Conservation (phyloP, 2,113 vertebrate species). For the Pogonocichla stellata region DNA sequence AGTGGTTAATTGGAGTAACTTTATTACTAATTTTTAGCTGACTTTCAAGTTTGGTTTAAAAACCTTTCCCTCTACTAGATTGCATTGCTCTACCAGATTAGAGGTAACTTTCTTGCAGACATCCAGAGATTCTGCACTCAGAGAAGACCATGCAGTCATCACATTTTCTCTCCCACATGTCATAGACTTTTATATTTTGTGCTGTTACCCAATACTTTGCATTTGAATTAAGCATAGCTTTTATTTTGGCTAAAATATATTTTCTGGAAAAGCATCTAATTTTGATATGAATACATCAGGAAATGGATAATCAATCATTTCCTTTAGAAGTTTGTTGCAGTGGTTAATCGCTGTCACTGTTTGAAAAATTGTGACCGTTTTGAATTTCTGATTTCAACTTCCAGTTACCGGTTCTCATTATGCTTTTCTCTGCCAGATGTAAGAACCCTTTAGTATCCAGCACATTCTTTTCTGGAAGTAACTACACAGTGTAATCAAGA, state of each 20-base stretch:
- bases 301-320: conserved; percentile 59
- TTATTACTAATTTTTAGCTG: background rate
- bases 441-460: conserved; percentile 58
- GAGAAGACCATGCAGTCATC: background rate
- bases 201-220: conserved; percentile 43
- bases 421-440: conserved; percentile 60
- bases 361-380: conserved; percentile 61
- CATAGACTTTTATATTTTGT: background rate
- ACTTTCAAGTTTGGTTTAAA: background rate
- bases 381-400: conserved; percentile 68
- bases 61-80: background rate
- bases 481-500: background rate
- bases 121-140: background rate
- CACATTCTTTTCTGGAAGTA: background rate
- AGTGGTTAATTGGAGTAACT: background rate
- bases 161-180: background rate
- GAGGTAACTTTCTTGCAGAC: background rate
- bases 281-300: conserved; percentile 60
- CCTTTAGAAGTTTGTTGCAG: conserved; percentile 59
- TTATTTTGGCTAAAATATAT: conserved; percentile 53
- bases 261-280: conserved; percentile 58
- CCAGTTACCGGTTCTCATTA: conserved; percentile 66
- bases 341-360: conserved; percentile 56
- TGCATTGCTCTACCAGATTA: background rate
- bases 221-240: conserved; percentile 50